Evolutionary conservation across 1,140 invertebrate genomes (phyloP).

Genomic region (Linepithema humile): DNA sequence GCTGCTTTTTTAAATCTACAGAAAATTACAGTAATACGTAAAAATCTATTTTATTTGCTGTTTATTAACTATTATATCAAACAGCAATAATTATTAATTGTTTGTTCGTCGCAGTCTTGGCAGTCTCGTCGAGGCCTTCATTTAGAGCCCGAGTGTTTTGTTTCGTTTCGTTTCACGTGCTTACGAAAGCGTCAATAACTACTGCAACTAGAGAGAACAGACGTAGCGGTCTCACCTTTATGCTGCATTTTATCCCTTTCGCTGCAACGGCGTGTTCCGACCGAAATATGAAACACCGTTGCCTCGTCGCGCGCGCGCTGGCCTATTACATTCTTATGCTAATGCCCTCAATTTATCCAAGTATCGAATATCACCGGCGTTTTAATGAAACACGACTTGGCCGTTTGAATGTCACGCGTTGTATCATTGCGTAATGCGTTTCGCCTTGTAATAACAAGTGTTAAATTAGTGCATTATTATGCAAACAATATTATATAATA

Average conservation of each 20-base stretch:
- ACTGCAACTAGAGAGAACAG: background rate
- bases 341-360: slow-evolving; percentile 23
- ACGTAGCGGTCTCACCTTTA: background rate
- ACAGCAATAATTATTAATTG: too few species aligned
- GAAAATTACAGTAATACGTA: too few species aligned
- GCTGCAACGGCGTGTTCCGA: slow-evolving; percentile 7
- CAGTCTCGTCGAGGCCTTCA: too few species aligned
- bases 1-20: background rate
- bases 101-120: background rate
- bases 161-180: background rate
- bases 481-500: background rate
- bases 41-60: too few species aligned
- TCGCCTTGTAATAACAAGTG: slow-evolving; percentile 1
- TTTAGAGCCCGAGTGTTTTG: background rate
- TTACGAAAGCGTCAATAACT: background rate
- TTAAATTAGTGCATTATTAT: background rate
- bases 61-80: too few species aligned
- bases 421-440: slow-evolving; percentile 32
- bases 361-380: slow-evolving; percentile 25
- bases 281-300: slow-evolving; percentile 43
- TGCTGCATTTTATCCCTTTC: slow-evolving; percentile 14
- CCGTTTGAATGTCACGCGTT: slow-evolving; percentile 50
- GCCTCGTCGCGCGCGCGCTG: background rate
- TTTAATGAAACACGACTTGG: slow-evolving; percentile 36
- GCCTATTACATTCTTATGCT: slow-evolving; percentile 52